Conservation (phyloP, 2,113 vertebrate species). For the Panthera uncia region DNA sequence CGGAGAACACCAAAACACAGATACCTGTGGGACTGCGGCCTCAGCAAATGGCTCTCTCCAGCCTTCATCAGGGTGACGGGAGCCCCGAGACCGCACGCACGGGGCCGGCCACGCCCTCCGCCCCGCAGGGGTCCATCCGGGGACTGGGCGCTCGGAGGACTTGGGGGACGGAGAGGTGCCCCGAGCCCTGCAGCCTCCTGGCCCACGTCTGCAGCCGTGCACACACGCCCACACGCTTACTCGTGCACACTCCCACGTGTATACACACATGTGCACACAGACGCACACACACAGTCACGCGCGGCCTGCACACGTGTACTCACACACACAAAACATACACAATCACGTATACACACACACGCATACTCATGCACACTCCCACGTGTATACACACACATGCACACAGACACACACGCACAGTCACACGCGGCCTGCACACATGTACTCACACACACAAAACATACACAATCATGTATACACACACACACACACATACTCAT, state of each 20-base stretch:
- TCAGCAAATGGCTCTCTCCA: fast-evolving
- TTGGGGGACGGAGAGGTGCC: background rate
- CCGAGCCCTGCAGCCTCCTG: background rate
- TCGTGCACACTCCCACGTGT: fast-evolving
- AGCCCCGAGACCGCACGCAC: fast-evolving
- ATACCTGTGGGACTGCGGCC: fast-evolving
- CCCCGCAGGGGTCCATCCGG: background rate
- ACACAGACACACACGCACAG: background rate
- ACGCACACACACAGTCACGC: background rate
- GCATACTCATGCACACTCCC: too few relatives aligned
- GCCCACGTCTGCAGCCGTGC: fast-evolving
- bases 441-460: background rate
- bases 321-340: background rate
- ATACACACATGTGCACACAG: fast-evolving
- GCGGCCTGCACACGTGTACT: background rate
- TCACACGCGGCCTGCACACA: too few relatives aligned
- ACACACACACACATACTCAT: too few relatives aligned
- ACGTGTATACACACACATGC: too few relatives aligned
- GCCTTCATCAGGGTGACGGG: fast-evolving
- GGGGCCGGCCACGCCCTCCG: fast-evolving
- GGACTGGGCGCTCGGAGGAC: too few relatives aligned
- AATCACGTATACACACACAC: too few relatives aligned
- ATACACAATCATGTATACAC: fast-evolving
- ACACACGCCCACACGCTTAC: too few relatives aligned
- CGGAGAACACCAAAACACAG: background rate